Conservation (phyloP, 2,113 vertebrate species). For the Agelaius phoeniceus region DNA sequence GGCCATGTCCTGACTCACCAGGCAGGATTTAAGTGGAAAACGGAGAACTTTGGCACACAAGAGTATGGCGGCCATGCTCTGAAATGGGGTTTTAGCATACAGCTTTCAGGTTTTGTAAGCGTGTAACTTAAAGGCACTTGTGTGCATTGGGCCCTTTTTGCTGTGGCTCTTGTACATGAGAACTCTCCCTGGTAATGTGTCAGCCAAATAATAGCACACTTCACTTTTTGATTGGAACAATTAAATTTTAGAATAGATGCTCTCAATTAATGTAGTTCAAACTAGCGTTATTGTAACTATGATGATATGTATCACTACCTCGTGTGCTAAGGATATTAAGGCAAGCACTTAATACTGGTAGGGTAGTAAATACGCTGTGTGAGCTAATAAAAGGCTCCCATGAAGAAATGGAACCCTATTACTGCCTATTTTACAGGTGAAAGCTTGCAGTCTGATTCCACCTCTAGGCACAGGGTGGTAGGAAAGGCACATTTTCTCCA, state of each 20-base stretch:
- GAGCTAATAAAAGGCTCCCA: slow-evolving; percentile 57
- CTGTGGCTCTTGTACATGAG: background rate
- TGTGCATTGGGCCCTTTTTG: background rate
- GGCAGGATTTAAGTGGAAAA: slow-evolving; percentile 42
- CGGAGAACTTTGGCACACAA: background rate
- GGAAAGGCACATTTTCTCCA: background rate
- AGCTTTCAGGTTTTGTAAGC: background rate
- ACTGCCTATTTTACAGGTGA: slow-evolving; percentile 33
- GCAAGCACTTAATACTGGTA: slow-evolving; percentile 47
- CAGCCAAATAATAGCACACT: background rate
- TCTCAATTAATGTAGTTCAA: slow-evolving; percentile 46
- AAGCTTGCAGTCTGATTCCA: slow-evolving; percentile 55
- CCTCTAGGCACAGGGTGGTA: background rate
- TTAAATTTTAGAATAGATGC: slow-evolving; percentile 47
- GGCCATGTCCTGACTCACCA: slow-evolving; percentile 44
- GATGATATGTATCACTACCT: slow-evolving; percentile 19
- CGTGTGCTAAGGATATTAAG: slow-evolving; percentile 43
- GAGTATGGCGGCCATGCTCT: background rate
- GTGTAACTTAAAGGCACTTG: background rate
- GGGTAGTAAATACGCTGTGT: background rate
- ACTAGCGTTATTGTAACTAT: background rate
- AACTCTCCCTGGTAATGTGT: background rate
- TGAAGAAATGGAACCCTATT: slow-evolving; percentile 53
- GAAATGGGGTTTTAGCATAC: background rate
- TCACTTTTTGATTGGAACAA: background rate